Percentiles rank a stretch among this genome's conserved stretches.
Conservation (phyloP, 2,113 vertebrate genomes). For the Psilopogon haemacephalus region DNA sequence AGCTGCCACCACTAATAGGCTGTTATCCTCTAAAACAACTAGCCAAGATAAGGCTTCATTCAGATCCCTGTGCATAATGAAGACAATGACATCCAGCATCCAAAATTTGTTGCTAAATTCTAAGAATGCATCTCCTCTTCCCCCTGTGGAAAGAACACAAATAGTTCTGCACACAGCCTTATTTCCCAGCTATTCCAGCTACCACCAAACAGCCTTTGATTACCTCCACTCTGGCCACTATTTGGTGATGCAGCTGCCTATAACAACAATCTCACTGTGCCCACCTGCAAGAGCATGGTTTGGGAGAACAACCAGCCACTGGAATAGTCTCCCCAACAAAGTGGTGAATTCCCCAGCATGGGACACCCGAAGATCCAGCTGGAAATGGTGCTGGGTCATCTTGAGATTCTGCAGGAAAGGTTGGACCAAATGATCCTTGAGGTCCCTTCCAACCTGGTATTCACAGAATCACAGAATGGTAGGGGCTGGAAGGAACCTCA, state of each 20-base stretch:
- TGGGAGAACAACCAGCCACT: not conserved
- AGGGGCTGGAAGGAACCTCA: too few relatives aligned
- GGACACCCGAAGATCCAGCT: not conserved
- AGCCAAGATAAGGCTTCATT: slow-evolving; percentile 27
- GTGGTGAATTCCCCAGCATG: not conserved
- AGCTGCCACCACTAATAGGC: slow-evolving; percentile 11
- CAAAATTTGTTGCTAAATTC: not conserved
- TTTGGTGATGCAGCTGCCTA: not conserved
- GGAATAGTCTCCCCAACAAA: not conserved
- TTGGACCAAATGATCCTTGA: not conserved
- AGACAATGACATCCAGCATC: not conserved
- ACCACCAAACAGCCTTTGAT: not conserved
- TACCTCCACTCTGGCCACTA: not conserved
- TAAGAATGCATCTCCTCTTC: not conserved
- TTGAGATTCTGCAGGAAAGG: too few relatives aligned
- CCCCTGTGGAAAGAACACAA: not conserved
- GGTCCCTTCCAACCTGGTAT: not conserved
- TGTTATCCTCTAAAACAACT: slow-evolving; percentile 23
- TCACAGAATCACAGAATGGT: too few relatives aligned
- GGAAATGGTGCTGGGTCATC: not conserved
- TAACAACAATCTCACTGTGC: accelerated
- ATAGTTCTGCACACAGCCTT: not conserved
- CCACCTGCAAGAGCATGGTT: accelerated
- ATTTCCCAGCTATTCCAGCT: not conserved
- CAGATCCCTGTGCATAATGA: not conserved